Evolutionary conservation across 1,140 invertebrate species (phyloP).

Genomic region (Drosophila bocqueti): DNA sequence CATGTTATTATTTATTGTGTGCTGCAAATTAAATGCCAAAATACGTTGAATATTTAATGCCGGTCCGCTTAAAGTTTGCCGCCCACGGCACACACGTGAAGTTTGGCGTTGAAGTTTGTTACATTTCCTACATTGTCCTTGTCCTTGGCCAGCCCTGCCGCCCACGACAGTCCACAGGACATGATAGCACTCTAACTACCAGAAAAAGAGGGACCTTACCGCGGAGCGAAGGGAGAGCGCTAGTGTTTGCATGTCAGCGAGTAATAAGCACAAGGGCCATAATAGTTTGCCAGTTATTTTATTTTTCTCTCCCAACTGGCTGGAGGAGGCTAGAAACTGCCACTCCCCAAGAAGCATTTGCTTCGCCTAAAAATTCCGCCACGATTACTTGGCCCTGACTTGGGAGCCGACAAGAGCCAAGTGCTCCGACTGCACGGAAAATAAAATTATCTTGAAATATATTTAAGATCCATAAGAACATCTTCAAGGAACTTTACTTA

Average conservation of each 20-base stretch:
- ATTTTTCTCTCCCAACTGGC: slow-evolving; percentile 39
- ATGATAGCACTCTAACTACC: slow-evolving; percentile 47
- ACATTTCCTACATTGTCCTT: slow-evolving; percentile 69
- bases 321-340: background rate
- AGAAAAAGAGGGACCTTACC: slow-evolving; percentile 8
- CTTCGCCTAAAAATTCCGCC: slow-evolving; percentile 46
- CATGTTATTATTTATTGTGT: slow-evolving; percentile 83
- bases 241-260: slow-evolving; percentile 82
- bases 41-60: slow-evolving; percentile 79
- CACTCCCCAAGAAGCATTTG: slow-evolving; percentile 32
- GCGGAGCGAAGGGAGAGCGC: slow-evolving; percentile 43
- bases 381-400: slow-evolving; percentile 64
- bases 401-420: slow-evolving; percentile 34
- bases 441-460: background rate
- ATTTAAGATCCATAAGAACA: background rate
- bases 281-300: slow-evolving; percentile 81
- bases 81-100: slow-evolving; percentile 45
- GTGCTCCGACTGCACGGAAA: slow-evolving; percentile 15
- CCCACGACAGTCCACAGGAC: slow-evolving; percentile 15
- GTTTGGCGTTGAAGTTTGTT: slow-evolving; percentile 43
- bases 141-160: slow-evolving; percentile 62
- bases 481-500: background rate
- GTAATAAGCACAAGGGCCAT: slow-evolving; percentile 83
- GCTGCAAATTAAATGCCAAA: slow-evolving; percentile 80
- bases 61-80: slow-evolving; percentile 51